Percentiles rank a stretch among this genome's conserved stretches.
phyloP scores from a whole-genome alignment of 92 coral and sea anemone species.

The Phenganax subtilis region DNA sequence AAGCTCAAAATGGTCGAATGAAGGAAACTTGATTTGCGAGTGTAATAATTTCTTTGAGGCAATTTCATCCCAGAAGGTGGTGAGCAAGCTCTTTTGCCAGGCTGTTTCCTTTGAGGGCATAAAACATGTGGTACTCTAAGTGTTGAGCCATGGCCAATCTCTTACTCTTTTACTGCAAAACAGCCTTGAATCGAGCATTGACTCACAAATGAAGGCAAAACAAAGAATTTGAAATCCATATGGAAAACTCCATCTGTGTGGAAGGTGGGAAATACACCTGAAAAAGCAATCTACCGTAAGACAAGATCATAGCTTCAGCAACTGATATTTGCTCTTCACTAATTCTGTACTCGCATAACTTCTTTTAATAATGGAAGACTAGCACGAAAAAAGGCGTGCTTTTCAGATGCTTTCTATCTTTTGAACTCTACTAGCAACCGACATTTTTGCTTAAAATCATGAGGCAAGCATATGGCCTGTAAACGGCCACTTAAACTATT shows the following conservation, averaged over 20 bases:
- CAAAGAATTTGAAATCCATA: conserved; percentile 55
- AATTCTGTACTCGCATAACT: conserved; percentile 45
- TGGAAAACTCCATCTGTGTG: conserved; percentile 46
- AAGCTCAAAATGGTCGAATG: too few relatives aligned
- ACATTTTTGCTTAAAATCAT: conserved; percentile 57
- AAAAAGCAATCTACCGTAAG: conserved; percentile 49
- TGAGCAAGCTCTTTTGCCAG: background rate
- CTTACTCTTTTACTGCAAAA: conserved; percentile 57
- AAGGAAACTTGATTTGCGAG: too few relatives aligned
- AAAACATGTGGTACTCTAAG: conserved; percentile 30
- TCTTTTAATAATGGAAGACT: conserved; percentile 52
- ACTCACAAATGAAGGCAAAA: conserved; percentile 55
- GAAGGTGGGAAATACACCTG: conserved; percentile 46
- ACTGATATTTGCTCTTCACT: conserved; percentile 49
- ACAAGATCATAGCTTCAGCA: conserved; percentile 55
- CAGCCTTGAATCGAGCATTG: conserved; percentile 58
- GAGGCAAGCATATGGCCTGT: conserved; percentile 16
- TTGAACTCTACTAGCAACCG: conserved; percentile 51
- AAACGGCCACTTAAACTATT: too few relatives aligned
- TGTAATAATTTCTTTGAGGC: too few relatives aligned
- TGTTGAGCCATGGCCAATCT: conserved; percentile 55
- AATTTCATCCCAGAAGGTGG: background rate
- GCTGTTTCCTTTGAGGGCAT: conserved; percentile 34
- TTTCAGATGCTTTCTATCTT: conserved; percentile 62
- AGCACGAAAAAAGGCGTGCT: conserved; percentile 48